Evolutionary conservation across 1,140 invertebrate species (phyloP), one percentile per base, ranked within the genome.

Genomic region (Megalopta genalis): DNA sequence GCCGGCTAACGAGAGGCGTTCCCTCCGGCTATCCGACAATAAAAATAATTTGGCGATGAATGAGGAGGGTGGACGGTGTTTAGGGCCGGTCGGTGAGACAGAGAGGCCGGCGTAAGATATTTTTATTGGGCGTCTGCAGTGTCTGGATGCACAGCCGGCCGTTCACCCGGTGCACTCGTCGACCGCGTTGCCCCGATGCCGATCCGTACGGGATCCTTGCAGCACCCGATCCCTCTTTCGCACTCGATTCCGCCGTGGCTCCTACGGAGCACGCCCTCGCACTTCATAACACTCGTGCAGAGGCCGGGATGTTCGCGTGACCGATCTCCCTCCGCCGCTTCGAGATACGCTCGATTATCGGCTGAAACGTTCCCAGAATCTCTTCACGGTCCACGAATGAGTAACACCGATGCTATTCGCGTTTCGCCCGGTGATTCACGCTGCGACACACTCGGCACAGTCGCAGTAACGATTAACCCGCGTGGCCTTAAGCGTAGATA

Each of bases 41-140:
- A 88, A 89, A 89, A 89, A 87, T 89, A 90, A 90, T 90, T 90
- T 83, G 75, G 66, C 87, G 75, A 87, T 86, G 81, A 86, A 86
- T 66, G 78, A 83, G 87, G 68, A 83, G 87, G 68, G 73, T 80
- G 81, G 76, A 80, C 74, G 83, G 64, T 70, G 69, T 74, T 74
- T 67, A 80, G 18, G 49, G 49, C 14, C 49, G 16, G 49, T 5
- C 14, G 49, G 18, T 18, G 49, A 52, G 49, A 52, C 18, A 21
- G 49, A 52, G 49, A 52, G 49, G 16, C 49, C 63, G 76, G 80
- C 69, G 72, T 85, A 87, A 90, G 86, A 89, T 90, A 90, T 90
- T 91, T 90, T 91, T 91, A 90, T 91, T 91, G 87, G 82, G 60
- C 86, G 89, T 90, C 90, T 90, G 87, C 86, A 90, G 90, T n/a